phyloP scores from a whole-genome alignment of 2,113 vertebrate species.

The Barnardius zonarius region DNA sequence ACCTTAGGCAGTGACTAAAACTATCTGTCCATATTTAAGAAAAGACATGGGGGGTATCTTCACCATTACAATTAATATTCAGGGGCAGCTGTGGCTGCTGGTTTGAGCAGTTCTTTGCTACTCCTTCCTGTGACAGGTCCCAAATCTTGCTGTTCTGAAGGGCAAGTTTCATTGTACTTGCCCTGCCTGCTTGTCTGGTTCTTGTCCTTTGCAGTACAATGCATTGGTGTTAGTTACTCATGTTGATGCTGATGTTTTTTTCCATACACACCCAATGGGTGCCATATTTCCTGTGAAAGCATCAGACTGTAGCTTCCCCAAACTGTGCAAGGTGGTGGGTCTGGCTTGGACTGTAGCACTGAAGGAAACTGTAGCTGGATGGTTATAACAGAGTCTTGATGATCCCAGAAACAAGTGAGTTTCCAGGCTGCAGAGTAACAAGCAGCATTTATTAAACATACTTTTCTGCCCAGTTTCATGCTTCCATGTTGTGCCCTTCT shows the following conservation, averaged over 20 bases:
- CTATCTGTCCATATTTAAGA: not conserved
- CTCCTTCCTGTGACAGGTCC: not conserved
- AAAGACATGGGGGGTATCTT: not conserved
- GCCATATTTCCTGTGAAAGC: not conserved
- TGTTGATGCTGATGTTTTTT: not conserved
- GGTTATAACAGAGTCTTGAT: not conserved
- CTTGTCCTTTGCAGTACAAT: not conserved
- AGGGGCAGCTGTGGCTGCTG: not conserved
- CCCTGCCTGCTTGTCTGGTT: conserved; percentile 22
- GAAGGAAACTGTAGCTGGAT: not conserved
- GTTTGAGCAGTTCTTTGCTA: not conserved
- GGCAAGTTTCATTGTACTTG: not conserved
- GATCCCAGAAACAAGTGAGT: not conserved
- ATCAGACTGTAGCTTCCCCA: not conserved
- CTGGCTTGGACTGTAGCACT: not conserved
- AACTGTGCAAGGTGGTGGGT: not conserved
- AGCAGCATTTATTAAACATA: not conserved
- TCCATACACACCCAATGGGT: not conserved
- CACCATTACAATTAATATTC: not conserved
- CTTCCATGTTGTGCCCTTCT: not conserved
- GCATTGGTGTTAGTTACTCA: rapidly evolving
- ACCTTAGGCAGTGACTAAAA: not conserved
- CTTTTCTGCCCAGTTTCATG: not conserved
- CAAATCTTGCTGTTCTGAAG: not conserved
- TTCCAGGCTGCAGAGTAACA: not conserved